These are phyloP conservation scores for Ichneumon xanthorius DNA, from an alignment of 2,888 invertebrate species.

Conservation along the genomic window DNA sequence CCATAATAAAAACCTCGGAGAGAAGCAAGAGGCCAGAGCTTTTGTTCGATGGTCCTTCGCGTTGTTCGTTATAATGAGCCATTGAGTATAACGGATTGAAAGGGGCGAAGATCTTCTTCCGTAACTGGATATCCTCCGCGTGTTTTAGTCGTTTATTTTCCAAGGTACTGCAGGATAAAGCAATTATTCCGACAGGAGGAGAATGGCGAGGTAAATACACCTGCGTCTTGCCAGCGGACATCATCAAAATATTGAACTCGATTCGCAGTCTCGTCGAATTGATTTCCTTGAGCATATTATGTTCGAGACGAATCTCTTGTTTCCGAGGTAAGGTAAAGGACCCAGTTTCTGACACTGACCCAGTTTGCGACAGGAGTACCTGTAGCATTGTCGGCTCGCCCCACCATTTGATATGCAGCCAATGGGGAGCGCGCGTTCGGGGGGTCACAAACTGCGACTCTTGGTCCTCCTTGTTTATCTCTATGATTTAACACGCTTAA, in stretches of 20 bases:
- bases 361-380: too few relatives aligned
- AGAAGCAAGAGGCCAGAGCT: slow-evolving; percentile 7
- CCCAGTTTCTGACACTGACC: too few relatives aligned
- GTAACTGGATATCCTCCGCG: slow-evolving; percentile 46
- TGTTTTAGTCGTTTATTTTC: background rate
- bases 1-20: background rate
- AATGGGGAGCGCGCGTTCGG: too few relatives aligned
- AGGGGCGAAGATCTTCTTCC: slow-evolving; percentile 47
- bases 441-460: too few relatives aligned
- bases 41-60: slow-evolving; percentile 24
- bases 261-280: too few relatives aligned
- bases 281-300: background rate
- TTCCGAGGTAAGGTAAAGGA: background rate
- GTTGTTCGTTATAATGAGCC: slow-evolving; percentile 20
- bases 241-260: too few relatives aligned
- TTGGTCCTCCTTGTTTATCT: too few relatives aligned
- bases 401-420: too few relatives aligned
- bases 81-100: slow-evolving; percentile 38
- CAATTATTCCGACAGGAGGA: slow-evolving; percentile 37
- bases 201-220: background rate
- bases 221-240: too few relatives aligned
- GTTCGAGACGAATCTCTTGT: background rate
- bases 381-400: too few relatives aligned
- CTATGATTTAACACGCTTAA: too few relatives aligned
- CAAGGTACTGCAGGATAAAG: slow-evolving; percentile 1